Conservation (phyloP, 2,888 invertebrate species). For the Ochropacha duplaris region DNA sequence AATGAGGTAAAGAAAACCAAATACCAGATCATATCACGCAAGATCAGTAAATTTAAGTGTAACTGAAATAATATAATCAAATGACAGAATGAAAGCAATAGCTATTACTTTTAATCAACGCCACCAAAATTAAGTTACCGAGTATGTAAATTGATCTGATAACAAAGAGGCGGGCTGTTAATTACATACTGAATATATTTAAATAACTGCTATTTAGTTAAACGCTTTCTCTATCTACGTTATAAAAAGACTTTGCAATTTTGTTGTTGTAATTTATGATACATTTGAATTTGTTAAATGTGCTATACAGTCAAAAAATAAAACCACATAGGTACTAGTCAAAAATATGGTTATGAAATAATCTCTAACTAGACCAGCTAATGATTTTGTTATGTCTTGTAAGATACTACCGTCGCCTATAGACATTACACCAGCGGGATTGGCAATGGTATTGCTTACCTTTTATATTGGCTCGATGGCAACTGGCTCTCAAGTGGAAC, state of each 20-base stretch:
- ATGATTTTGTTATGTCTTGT: too few species aligned
- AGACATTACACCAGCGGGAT: too few species aligned
- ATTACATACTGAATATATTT: slow-evolving; percentile 1
- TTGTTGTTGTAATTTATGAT: not conserved
- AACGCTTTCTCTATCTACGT: slow-evolving; percentile 1
- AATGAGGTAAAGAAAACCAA: not conserved
- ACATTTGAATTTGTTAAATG: not conserved
- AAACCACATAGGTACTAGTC: not conserved
- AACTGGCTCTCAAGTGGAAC: too few species aligned
- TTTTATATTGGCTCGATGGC: too few species aligned
- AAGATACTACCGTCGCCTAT: too few species aligned
- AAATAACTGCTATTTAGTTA: slow-evolving; percentile 3
- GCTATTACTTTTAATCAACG: not conserved
- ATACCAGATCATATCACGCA: too few species aligned
- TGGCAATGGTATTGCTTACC: too few species aligned
- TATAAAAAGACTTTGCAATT: not conserved
- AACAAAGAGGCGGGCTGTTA: slow-evolving; percentile 2
- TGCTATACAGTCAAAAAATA: not conserved
- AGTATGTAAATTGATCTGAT: slow-evolving; percentile 4
- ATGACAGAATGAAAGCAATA: not conserved
- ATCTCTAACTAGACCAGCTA: too few species aligned
- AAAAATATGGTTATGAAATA: not conserved
- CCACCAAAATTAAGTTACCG: not conserved
- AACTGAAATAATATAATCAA: not conserved
- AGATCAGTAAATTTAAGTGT: not conserved